Evolutionary conservation across 2,113 vertebrate species (phyloP).

Genomic region (Catharus bicknelli): DNA sequence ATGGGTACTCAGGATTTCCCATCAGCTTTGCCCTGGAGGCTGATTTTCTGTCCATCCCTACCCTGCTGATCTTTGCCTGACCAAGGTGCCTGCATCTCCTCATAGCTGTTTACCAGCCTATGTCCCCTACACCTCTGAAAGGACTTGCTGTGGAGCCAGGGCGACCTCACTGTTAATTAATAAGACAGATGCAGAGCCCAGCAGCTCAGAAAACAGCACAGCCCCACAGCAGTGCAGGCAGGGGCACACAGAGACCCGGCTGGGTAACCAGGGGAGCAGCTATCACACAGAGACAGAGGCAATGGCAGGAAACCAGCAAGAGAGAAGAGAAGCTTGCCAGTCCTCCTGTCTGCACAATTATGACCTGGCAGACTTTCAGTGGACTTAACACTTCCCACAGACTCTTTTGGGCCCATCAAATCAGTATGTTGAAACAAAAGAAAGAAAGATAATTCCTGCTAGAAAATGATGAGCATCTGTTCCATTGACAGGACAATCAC

Average conservation of each 20-base stretch:
- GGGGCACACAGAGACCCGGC: not conserved
- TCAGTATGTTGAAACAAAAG: not conserved
- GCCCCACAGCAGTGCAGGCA: not conserved
- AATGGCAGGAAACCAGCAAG: not conserved
- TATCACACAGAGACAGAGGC: not conserved
- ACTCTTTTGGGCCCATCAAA: not conserved
- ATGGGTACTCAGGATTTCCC: not conserved
- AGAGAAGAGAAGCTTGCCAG: not conserved
- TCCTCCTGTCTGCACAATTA: not conserved
- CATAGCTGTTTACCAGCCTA: not conserved
- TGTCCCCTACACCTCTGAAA: not conserved
- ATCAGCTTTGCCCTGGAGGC: not conserved
- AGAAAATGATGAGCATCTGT: not conserved
- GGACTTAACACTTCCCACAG: not conserved
- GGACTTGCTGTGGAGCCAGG: not conserved
- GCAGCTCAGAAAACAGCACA: not conserved
- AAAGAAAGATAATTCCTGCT: not conserved
- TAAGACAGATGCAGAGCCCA: not conserved
- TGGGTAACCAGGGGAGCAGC: not conserved
- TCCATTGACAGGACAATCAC: not conserved
- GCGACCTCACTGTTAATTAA: rapidly evolving
- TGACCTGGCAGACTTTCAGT: not conserved
- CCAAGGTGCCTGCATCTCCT: not conserved
- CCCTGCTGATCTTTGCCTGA: not conserved
- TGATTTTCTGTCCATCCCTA: not conserved